These are phyloP conservation scores for Papilio gigon DNA, from an alignment of 2,888 invertebrate species.

Conservation along the genomic window DNA sequence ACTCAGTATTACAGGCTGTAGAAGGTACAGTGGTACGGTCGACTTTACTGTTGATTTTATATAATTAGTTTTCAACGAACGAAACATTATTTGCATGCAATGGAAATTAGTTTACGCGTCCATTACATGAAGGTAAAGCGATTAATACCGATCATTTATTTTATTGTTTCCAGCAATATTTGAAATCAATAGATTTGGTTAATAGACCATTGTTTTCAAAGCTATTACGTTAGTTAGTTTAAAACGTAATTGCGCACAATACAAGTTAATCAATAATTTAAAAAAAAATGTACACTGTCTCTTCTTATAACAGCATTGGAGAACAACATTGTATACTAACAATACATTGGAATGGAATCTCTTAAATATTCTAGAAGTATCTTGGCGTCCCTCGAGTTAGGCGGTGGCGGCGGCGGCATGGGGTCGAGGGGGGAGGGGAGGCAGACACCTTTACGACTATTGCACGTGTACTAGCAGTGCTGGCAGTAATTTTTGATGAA, in stretches of 20 bases:
- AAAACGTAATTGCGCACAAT: background rate
- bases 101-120: background rate
- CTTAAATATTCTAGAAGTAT: slow-evolving; percentile 56
- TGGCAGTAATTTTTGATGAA: slow-evolving; percentile 66
- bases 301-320: slow-evolving; percentile 4
- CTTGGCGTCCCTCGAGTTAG: slow-evolving; percentile 42
- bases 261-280: background rate
- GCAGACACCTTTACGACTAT: slow-evolving; percentile 65
- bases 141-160: background rate
- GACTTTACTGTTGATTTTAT: background rate
- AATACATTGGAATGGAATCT: slow-evolving; percentile 45
- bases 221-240: background rate
- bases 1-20: slow-evolving; percentile 6
- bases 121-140: background rate
- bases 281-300: slow-evolving; percentile 8
- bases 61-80: slow-evolving; percentile 8
- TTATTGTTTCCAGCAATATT: slow-evolving; percentile 3
- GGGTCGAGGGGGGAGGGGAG: slow-evolving; percentile 45
- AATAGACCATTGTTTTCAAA: background rate
- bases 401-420: slow-evolving; percentile 42
- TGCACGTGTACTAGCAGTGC: slow-evolving; percentile 60
- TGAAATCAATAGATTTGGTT: too few relatives aligned
- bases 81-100: background rate
- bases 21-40: background rate
- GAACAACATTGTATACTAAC: slow-evolving; percentile 12